Evolutionary conservation across 35 echinoderm and acorn worm species (phyloP).

Genomic region (Diadema setosum): DNA sequence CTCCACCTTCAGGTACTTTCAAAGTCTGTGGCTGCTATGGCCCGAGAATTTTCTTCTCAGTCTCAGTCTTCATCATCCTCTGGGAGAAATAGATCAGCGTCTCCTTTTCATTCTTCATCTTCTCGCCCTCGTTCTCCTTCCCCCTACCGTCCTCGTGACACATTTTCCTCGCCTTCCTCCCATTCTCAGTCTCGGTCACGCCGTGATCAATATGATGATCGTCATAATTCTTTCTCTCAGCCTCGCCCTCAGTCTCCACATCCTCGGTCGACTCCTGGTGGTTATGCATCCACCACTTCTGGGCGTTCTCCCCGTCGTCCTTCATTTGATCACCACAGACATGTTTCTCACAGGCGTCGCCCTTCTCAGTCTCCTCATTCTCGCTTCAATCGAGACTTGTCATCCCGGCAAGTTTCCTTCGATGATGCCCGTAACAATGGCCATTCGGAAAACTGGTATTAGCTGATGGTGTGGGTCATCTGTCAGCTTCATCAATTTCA

Average conservation of each 20-base stretch:
- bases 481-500: neutral
- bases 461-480: slow-evolving; percentile 18
- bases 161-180: neutral
- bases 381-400: neutral
- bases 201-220: no score
- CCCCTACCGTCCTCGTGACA: neutral
- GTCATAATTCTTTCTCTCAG: neutral
- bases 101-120: neutral
- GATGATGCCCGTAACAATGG: neutral
- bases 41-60: no score
- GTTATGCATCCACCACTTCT: neutral
- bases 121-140: neutral
- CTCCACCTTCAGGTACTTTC: neutral
- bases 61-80: neutral
- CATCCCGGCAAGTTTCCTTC: neutral
- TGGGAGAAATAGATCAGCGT: neutral
- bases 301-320: neutral
- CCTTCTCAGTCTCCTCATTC: neutral
- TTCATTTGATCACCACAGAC: neutral
- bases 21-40: neutral
- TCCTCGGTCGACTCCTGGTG: neutral
- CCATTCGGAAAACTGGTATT: neutral
- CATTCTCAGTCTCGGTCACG: no score
- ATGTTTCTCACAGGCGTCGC: neutral
- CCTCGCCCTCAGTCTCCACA: neutral